phyloP scores from a whole-genome alignment of 2,888 invertebrate species.

The Prosopocoilus inquinatus region DNA sequence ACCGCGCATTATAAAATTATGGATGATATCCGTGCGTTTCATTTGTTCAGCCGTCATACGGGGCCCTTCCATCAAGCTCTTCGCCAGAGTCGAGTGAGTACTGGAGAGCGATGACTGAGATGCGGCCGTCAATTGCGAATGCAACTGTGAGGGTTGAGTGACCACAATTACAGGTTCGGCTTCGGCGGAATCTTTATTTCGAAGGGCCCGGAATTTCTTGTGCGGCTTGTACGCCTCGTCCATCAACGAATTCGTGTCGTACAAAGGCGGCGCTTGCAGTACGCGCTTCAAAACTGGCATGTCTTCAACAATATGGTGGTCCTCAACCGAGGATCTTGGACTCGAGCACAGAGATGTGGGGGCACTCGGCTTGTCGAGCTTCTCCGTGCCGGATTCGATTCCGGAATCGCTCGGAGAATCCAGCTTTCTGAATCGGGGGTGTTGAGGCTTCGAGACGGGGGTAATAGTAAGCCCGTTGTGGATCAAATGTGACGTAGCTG shows the following conservation, averaged over 20 bases:
- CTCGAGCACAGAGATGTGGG: slow-evolving; percentile 81
- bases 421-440: slow-evolving; percentile 71
- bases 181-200: slow-evolving; percentile 75
- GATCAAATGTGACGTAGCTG: slow-evolving; percentile 68
- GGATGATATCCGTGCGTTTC: slow-evolving; percentile 89
- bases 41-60: slow-evolving; percentile 91
- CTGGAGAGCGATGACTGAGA: slow-evolving; percentile 68
- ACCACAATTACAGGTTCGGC: slow-evolving; percentile 63
- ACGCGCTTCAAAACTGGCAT: slow-evolving; percentile 94
- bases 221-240: slow-evolving; percentile 94
- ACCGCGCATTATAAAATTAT: slow-evolving; percentile 85
- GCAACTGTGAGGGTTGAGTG: slow-evolving; percentile 40
- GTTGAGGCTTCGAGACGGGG: slow-evolving; percentile 55
- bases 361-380: slow-evolving; percentile 68
- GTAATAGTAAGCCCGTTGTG: slow-evolving; percentile 74
- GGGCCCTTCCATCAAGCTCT: slow-evolving; percentile 89
- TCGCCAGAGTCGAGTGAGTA: slow-evolving; percentile 86
- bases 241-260: slow-evolving; percentile 88
- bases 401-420: slow-evolving; percentile 93
- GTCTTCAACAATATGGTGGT: slow-evolving; percentile 76
- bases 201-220: slow-evolving; percentile 88
- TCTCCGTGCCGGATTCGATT: slow-evolving; percentile 90
- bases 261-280: slow-evolving; percentile 86
- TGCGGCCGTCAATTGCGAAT: slow-evolving; percentile 31
- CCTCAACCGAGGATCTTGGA: slow-evolving; percentile 80